Base-by-base conservation (phyloP, 2,888 invertebrate species). In the Aplocera efformata region DNA sequence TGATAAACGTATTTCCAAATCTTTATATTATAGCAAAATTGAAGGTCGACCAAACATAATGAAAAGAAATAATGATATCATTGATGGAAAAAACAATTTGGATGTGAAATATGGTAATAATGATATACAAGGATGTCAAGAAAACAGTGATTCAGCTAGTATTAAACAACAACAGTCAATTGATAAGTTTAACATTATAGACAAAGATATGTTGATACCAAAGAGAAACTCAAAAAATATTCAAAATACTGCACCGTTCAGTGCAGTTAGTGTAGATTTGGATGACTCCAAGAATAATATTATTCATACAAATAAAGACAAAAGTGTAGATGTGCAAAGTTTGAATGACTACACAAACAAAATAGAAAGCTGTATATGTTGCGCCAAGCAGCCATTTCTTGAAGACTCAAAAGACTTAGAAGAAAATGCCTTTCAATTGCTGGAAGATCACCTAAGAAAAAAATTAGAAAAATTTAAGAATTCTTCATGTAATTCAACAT, bases 361-460 rank as follows among this genome's bases (percentile, higher is more conserved):
- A 9, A 32, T 52, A 25, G 60, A 66, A 43, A 48, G 53, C 33
- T 82, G 85, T 54, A 50, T 79, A 33, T 85, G 83, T 53, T 82
- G 79, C 45, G 49, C 58, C 20, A 39, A 22, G 25, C 29, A 43
- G 5, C 3, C 5, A n/a, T 56, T 59, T 42, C 21, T 32, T 20
- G 72, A 71, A 10, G 60, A 67, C 28, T 58, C 67, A 17, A 65
- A 63, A 32, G 75, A 88, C 29, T 67, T 88, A 49, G 85, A 86
- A 69, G 51, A 72, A 1, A 86, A 88, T 50, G 62, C 78, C 21
- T 86, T 82, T 62, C 56, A 76, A 42, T 71, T 86, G 45, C 56
- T 86, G 32, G 71, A 78, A 53, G 72, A 82, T 40, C 72, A 85
- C 53, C 62, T 86, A 10, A 79, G 67, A 58, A 58, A 60, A 27